Conservation (phyloP, 2,888 invertebrate species). For the Subacronicta megacephala region DNA sequence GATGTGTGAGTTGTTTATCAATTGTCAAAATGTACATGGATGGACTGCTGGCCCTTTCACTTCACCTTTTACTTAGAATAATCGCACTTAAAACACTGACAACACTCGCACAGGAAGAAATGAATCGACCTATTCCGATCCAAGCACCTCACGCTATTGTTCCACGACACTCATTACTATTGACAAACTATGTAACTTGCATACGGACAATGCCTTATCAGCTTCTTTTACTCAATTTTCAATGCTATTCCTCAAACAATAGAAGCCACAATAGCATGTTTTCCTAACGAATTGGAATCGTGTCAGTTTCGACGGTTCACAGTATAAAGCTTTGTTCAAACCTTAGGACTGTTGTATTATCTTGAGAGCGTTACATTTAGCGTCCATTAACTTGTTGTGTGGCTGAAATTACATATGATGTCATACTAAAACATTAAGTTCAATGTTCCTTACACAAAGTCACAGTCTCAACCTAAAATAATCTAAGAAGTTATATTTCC, state of each 20-base stretch:
- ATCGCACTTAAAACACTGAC: not conserved
- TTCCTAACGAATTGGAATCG: slow-evolving; percentile 12
- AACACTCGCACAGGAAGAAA: not conserved
- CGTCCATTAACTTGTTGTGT: slow-evolving; percentile 64
- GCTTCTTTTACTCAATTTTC: slow-evolving; percentile 9
- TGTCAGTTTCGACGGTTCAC: slow-evolving; percentile 43
- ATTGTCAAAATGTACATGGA: no score
- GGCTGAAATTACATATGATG: slow-evolving; percentile 56
- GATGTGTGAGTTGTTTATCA: not conserved
- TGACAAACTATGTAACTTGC: slow-evolving; percentile 18
- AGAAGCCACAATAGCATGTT: slow-evolving; percentile 15
- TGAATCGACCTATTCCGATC: not conserved
- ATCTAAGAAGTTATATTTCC: not conserved
- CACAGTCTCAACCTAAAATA: not conserved
- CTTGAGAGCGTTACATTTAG: slow-evolving; percentile 61
- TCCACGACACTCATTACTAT: slow-evolving; percentile 12
- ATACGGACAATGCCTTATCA: slow-evolving; percentile 13
- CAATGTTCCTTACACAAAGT: not conserved
- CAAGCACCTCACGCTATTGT: slow-evolving; percentile 7
- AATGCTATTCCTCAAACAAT: slow-evolving; percentile 3
- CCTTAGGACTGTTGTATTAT: slow-evolving; percentile 38
- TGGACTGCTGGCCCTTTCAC: no score
- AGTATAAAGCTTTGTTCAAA: slow-evolving; percentile 34
- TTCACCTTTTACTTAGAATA: no score
- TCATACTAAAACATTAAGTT: slow-evolving; percentile 43